A percentile compares a stretch with the other conserved stretches of the same genome.
phyloP scores from a whole-genome alignment of 2,888 invertebrate genomes.

The Eupithecia dodoneata region DNA sequence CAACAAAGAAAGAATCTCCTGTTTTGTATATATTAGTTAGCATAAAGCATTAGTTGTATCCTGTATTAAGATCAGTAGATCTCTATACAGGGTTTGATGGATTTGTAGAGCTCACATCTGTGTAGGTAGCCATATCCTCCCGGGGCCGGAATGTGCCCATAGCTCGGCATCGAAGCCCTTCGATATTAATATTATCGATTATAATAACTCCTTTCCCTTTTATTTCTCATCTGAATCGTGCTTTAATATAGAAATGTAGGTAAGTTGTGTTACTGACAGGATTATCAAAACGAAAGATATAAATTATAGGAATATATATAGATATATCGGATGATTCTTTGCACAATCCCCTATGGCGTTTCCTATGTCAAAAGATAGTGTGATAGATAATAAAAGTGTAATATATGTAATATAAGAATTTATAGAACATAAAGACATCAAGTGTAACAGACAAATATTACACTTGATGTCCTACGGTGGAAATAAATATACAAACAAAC shows the following conservation, averaged over 20 bases:
- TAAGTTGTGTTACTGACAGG: not conserved
- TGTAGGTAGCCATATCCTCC: not conserved
- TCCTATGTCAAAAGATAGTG: too few relatives aligned
- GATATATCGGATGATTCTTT: too few relatives aligned
- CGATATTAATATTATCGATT: constrained; percentile 63
- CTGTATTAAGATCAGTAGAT: not conserved
- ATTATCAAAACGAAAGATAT: not conserved
- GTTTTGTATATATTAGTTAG: not conserved
- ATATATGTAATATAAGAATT: too few relatives aligned
- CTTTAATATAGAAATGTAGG: not conserved
- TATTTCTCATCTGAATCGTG: constrained; percentile 37
- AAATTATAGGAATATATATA: not conserved
- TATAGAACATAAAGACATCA: too few relatives aligned
- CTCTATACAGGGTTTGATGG: not conserved
- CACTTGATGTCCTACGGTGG: too few relatives aligned
- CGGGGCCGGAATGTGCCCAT: constrained; percentile 42
- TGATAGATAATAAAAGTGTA: too few relatives aligned
- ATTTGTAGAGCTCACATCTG: not conserved
- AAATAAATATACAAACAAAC: too few relatives aligned
- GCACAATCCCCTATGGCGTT: too few relatives aligned
- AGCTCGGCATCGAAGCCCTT: constrained; percentile 42
- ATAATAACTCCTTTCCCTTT: constrained; percentile 47
- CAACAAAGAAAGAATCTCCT: too few relatives aligned
- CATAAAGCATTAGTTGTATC: not conserved
- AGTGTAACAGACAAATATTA: too few relatives aligned